Base-by-base conservation (phyloP, 2,888 invertebrate species). In the Coleophora deauratella region DNA sequence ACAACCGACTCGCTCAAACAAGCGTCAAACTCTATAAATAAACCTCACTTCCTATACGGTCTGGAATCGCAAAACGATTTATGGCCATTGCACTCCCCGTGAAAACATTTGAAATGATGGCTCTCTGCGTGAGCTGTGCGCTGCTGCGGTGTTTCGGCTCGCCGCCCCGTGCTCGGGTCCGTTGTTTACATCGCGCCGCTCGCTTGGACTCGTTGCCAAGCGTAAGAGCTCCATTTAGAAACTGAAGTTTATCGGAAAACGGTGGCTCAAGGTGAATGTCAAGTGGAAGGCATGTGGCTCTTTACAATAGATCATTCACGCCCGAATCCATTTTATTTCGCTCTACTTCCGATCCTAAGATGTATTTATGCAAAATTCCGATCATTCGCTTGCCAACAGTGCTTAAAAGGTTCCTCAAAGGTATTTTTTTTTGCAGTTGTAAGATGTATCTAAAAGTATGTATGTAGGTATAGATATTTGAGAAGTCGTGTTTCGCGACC, bases 41-140 rank as follows among this genome's bases (percentile, higher is more conserved):
- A 75, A 66, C 66, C 59, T 65, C 60, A 74, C 73, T 81, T 81
- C 84, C 80, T 77, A 79, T 72, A 71, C 65, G 59, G 53, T 63
- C 72, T 66, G 65, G 66, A 72, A 74, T 74, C 74, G 68, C 61
- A 71, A 76, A 69, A 72, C 72, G 73, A 77, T 75, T 76, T 80
- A 81, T 82, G 84, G 75, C 66, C 80, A 62, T 70, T 82, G 82
- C 84, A 80, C 84, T 21, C 21, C 3, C 68, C 77, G 65, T 64
- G 66, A 72, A 71, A 78, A 67, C 64, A 71, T 72, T 76, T 72
- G 21, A 21, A 21, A 21, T 21, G 21, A 6, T 21, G 6, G 21
- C 21, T 21, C 21, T 21, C 6, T 21, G 21, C 21, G 21, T 21
- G 21, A 21, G 21, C 21, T 21, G 21, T 21, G 21, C 3, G 21